Evolutionary conservation across 2,113 vertebrate genomes (phyloP), one percentile per base, ranked within the genome.

Genomic region (Numenius arquata): DNA sequence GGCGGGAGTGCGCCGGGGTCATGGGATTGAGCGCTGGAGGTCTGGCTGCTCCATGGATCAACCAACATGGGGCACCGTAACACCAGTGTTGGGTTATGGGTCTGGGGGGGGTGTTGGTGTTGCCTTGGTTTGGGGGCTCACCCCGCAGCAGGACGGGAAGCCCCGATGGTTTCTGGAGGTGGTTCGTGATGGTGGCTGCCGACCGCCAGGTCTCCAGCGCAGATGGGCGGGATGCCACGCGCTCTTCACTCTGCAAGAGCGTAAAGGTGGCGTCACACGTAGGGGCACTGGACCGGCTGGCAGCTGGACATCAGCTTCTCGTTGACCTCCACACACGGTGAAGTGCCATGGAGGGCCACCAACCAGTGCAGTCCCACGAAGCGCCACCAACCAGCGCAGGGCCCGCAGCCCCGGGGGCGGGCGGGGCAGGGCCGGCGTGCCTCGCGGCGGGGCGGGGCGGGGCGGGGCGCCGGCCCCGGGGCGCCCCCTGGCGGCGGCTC

Each of bases 401-500:
- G 8, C 18, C 45, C 17, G 10, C 14, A 7, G 16, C 29, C 36
- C 9, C 27, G 68, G 23, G 30, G 27, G 19, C 6, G 20, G 41
- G 52, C 15, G 21, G 11, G 52, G 63, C 40, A 22, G 13, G 77
- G 30, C 76, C 76, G 15, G 32, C 38, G 29, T 16, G 65, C 53
- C 53, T 25, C 40, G 40, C 23, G 55, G 56, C 18, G 20, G 55
- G 56, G 38, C 30, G 47, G 29, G 78, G 48, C 14, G 25, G 63
- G 68, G 71, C 34, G 50, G 56, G 85, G 66, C 48, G 47, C 11
- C 40, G 27, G 16, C 22, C 17, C 11, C 26, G 13, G 8, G 40
- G 21, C 52, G 62, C 62, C 93, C 95, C 93, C 97, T 97, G 91
- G 96, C 95, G 97, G 97, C 76, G 13, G 73, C 38, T 90, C 38